Base-by-base conservation (phyloP, 64 coral and sea anemone species). In the Stichodactyla mertensii region DNA sequence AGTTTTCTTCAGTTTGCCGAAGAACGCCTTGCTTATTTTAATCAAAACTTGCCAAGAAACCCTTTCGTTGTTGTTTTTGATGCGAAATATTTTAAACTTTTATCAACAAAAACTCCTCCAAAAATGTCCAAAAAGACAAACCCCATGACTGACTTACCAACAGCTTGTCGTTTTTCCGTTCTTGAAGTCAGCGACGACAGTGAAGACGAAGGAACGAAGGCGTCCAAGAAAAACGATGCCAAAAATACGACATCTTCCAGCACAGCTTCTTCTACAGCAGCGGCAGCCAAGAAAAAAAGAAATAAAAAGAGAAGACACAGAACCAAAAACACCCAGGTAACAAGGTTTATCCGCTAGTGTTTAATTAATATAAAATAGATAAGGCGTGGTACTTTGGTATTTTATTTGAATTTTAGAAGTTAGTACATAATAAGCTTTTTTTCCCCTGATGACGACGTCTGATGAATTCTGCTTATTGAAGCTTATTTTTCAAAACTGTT, bases 141-240 rank as follows among this genome's bases (percentile, higher is more conserved):
- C 19, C 19, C 84, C 16, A 24, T 87, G 79, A 81, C 77, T 80
- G 60, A 70, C 24, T 36, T 91, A 86, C 26, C 89, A 74, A 92
- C 90, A 14, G 67, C 78, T 69, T 87, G 90, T 79, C 90, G 90
- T 54, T 92, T 92, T 83, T 85, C 90, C 16, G 78, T 87, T 66
- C 84, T 92, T 16, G 77, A 87, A 18, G 78, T 92, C 55, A 92
- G 85, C 31, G 90, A 92, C 28, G 90, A 92, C 10, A 71, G 60
- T 23, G 85, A 87, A 5, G 62, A 87, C 55, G 83, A 79, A 62
- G 78, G 66, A 70, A 16, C 55, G 22, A 80, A 23, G 6, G 52
- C 55, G 61, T 56, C 45, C 24, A n/a, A 64, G 19, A 83, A 92
- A 55, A 86, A 82, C 16, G 36, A 78, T 81, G 82, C 51, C 28